Conservation (phyloP, 1,140 invertebrate genomes). For the Diachasmimorpha longicaudata region DNA sequence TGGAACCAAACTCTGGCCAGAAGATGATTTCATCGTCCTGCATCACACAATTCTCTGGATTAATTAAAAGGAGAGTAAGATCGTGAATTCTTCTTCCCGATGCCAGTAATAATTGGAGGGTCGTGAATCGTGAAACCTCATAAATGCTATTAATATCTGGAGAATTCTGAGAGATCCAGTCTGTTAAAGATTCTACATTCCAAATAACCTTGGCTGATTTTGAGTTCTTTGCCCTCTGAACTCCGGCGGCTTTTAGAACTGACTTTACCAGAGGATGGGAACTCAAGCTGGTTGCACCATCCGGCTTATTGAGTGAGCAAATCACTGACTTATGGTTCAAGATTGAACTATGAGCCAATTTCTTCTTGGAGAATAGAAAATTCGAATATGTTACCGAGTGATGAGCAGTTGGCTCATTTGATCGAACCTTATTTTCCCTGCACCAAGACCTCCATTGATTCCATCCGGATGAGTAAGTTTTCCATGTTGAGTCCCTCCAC, state of each 20-base stretch:
- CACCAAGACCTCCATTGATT: constrained; percentile 20
- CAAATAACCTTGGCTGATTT: constrained; percentile 4
- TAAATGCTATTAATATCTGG: constrained; percentile 34
- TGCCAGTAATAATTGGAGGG: constrained; percentile 37
- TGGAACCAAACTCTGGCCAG: constrained; percentile 46
- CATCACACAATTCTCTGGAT: constrained; percentile 16
- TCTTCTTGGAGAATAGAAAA: constrained; percentile 15
- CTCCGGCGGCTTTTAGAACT: constrained; percentile 12
- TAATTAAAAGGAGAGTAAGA: constrained; percentile 42
- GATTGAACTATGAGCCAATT: constrained; percentile 17
- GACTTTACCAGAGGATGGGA: constrained; percentile 20
- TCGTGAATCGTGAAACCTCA: constrained; percentile 36
- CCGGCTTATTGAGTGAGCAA: background rate
- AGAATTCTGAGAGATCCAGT: constrained; percentile 20
- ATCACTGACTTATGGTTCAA: constrained; percentile 24
- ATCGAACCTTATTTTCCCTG: background rate
- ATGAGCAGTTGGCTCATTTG: background rate
- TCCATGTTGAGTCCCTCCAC: constrained; percentile 29
- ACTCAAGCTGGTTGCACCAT: background rate
- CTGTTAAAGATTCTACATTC: constrained; percentile 8
- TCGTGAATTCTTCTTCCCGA: too few relatives aligned
- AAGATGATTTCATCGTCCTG: constrained; percentile 36
- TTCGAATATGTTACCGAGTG: background rate
- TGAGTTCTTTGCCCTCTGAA: background rate
- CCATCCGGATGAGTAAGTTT: constrained; percentile 20